These are phyloP conservation scores for Aphelocoma coerulescens DNA, from an alignment of 2,113 vertebrate species.

Conservation along the genomic window DNA sequence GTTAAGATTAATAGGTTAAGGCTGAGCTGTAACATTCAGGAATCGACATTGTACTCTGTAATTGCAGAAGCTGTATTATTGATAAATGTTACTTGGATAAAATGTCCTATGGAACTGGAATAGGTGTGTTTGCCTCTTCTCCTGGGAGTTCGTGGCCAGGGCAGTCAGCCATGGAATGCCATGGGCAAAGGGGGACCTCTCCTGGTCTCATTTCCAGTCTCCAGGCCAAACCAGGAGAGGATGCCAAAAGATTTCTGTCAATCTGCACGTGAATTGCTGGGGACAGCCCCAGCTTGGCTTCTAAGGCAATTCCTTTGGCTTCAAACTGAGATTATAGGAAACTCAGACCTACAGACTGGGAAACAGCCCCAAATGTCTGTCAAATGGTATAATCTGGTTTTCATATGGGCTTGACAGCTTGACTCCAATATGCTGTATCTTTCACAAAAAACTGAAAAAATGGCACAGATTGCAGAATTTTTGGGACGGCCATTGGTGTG, in stretches of 20 bases:
- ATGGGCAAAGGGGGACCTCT: background rate
- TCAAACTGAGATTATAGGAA: background rate
- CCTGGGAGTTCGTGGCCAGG: background rate
- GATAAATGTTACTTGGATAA: background rate
- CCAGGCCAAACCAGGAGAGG: background rate
- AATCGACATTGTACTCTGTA: background rate
- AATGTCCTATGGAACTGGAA: constrained; percentile 30
- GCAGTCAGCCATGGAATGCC: background rate
- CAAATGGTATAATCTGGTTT: background rate
- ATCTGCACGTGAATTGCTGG: rapidly evolving
- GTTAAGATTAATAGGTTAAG: background rate
- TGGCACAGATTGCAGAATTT: rapidly evolving
- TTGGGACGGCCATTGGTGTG: background rate
- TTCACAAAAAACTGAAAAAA: background rate
- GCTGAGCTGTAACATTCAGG: background rate
- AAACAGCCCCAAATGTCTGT: background rate
- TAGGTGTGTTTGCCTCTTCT: background rate
- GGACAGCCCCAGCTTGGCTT: background rate
- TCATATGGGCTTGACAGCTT: background rate
- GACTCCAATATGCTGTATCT: background rate
- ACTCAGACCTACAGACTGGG: too few relatives aligned
- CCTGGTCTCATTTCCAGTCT: background rate
- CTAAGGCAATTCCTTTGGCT: background rate
- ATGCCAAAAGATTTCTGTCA: background rate
- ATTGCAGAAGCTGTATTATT: background rate